Conservation (phyloP, 2,888 invertebrate genomes). For the Platycheirus rosarum region DNA sequence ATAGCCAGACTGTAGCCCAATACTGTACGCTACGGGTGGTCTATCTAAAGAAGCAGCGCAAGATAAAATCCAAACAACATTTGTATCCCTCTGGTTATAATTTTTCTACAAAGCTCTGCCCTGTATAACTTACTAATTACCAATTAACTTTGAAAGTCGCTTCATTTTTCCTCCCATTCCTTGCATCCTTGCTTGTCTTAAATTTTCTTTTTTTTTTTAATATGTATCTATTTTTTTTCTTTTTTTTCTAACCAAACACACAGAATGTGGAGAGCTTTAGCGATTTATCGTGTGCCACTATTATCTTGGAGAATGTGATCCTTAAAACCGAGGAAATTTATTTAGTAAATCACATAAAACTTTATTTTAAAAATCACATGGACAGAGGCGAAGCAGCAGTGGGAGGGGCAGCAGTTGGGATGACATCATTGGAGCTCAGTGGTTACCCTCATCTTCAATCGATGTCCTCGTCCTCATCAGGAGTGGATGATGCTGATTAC, state of each 20-base stretch:
- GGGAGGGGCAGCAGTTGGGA: constrained; percentile 48
- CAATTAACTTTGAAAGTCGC: constrained; percentile 75
- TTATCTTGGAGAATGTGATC: constrained; percentile 82
- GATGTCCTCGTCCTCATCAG: constrained; percentile 78
- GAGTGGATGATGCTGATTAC: constrained; percentile 63
- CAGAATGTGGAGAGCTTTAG: constrained; percentile 81
- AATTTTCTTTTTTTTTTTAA: constrained; percentile 38
- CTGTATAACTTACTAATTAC: constrained; percentile 76
- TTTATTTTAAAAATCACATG: constrained; percentile 81
- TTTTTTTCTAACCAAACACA: constrained; percentile 34
- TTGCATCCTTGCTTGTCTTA: constrained; percentile 26
- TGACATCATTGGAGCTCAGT: constrained; percentile 54
- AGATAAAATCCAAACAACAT: constrained; percentile 61
- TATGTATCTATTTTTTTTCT: constrained; percentile 44
- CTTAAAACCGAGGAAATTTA: constrained; percentile 83
- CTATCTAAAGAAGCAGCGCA: constrained; percentile 15
- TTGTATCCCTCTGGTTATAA: constrained; percentile 72
- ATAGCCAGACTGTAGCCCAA: constrained; percentile 47
- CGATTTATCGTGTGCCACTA: constrained; percentile 82
- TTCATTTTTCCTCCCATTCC: constrained; percentile 48
- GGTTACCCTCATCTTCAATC: constrained; percentile 76
- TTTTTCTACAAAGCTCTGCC: constrained; percentile 68
- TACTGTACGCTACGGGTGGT: constrained; percentile 30
- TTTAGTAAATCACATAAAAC: constrained; percentile 83
- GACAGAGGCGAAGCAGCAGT: constrained; percentile 41